Evolutionary conservation across 2,888 invertebrate genomes (phyloP), one percentile per base, ranked within the genome.

Genomic region (Amiota mariae): DNA sequence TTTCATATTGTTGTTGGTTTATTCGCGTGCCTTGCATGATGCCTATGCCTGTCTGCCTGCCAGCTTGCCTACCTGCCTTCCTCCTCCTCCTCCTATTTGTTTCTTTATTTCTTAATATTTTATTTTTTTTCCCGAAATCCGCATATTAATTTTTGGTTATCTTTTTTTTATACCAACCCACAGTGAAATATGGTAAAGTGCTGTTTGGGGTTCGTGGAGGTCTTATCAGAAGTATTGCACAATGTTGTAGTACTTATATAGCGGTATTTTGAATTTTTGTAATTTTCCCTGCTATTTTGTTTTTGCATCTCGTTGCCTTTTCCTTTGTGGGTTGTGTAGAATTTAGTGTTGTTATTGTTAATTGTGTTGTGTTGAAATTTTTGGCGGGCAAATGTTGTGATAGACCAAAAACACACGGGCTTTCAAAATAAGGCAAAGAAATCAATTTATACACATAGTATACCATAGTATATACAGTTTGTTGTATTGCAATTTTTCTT

Each of bases 71-170:
- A n/a, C n/a, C n/a, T n/a, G n/a, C n/a, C n/a, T n/a, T n/a, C n/a
- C n/a, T n/a, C n/a, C n/a, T 63, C 36, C 36, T 49, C 59, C n/a
- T 54, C 75, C 59, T 66, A 47, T 48, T 72, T 71, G 24, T 61
- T 70, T 71, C 68, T 73, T 75, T 47, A 77, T 74, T 64, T 74
- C 61, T 78, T 77, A 36, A 36, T 6, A 36, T 36, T 36, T 4
- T 36, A 6, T 36, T 36, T 36, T 36, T 36, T 2, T 36, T 4
- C 3, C 36, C 36, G 36, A 36, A 36, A 36, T 36, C 6, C 36
- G 75, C 71, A 72, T 79, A 79, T 72, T 77, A 74, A 71, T 72
- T 66, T 78, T 78, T 76, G 77, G 77, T 76, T 75, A 70, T 72
- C 77, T 48, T 46, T 63, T 36, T 54, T 15, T 59, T 4, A 36